A percentile compares a stretch with the other conserved stretches of the same genome.
Evolutionary conservation across 2,888 invertebrate genomes (phyloP).

Genomic region (Acanthosepion lycidas): DNA sequence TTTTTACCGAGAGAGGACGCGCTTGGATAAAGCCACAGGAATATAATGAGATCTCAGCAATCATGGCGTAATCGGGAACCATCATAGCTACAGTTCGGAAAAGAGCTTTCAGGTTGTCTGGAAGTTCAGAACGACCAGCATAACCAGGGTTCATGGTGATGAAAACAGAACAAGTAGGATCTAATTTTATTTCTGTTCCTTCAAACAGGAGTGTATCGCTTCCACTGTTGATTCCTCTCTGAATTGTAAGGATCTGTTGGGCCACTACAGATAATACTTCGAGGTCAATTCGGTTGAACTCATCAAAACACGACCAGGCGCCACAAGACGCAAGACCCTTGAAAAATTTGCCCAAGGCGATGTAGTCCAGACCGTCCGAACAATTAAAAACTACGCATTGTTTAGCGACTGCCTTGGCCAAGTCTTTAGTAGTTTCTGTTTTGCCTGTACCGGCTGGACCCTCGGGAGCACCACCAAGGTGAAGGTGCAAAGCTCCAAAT

Average conservation of each 20-base stretch:
- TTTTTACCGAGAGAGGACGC: constrained; percentile 78
- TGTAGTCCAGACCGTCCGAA: constrained; percentile 74
- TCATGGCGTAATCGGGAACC: constrained; percentile 96
- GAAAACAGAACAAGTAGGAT: constrained; percentile 89
- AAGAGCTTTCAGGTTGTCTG: constrained; percentile 89
- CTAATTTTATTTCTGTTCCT: constrained; percentile 86
- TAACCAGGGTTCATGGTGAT: constrained; percentile 96
- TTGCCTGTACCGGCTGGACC: constrained; percentile 75
- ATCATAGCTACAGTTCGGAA: constrained; percentile 96
- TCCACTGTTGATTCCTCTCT: constrained; percentile 72
- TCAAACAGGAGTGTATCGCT: constrained; percentile 76
- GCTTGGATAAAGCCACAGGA: constrained; percentile 92
- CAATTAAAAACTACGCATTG: constrained; percentile 75
- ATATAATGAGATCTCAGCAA: constrained; percentile 93
- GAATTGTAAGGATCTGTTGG: constrained; percentile 85
- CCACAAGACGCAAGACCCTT: constrained; percentile 73
- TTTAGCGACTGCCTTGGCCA: constrained; percentile 74
- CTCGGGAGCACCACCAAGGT: constrained; percentile 74
- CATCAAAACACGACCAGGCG: constrained; percentile 86
- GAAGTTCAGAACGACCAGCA: constrained; percentile 90
- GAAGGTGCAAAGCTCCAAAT: constrained; percentile 72
- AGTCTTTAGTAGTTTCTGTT: constrained; percentile 73
- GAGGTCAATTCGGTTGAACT: constrained; percentile 86
- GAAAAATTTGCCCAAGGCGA: constrained; percentile 74
- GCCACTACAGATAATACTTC: constrained; percentile 86